These are phyloP conservation scores for Myrmecophaga tridactyla DNA, from an alignment of 2,113 vertebrate genomes.

Conservation along the genomic window DNA sequence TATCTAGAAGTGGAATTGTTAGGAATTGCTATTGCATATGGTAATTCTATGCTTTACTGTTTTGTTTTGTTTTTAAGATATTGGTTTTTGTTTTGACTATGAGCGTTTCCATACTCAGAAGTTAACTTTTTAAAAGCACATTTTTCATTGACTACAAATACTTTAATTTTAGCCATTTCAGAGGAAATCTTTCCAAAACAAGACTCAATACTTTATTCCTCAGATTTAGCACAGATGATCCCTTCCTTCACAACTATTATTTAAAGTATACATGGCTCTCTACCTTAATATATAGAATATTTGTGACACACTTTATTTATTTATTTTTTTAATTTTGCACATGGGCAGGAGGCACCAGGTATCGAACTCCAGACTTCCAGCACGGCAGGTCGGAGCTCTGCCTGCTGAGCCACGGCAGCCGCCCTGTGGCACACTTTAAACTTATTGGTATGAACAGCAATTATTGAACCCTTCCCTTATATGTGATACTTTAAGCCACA, in stretches of 20 bases:
- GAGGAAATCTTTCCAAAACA: background rate
- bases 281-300: background rate
- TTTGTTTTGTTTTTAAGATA: background rate
- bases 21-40: no score
- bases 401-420: no score
- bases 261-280: background rate
- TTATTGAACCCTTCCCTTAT: background rate
- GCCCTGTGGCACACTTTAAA: no score
- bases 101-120: background rate
- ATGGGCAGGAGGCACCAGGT: no score
- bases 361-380: no score
- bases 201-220: background rate
- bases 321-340: no score
- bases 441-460: background rate
- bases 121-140: background rate
- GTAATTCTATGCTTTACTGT: no score
- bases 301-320: background rate
- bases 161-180: background rate
- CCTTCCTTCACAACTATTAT: background rate
- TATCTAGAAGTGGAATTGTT: no score
- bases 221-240: background rate
- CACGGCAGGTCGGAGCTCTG: no score
- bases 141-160: background rate
- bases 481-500: background rate
- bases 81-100: conserved; percentile 34